These are phyloP conservation scores for Scaeva pyrastri DNA, from an alignment of 2,888 invertebrate species.

Conservation along the genomic window DNA sequence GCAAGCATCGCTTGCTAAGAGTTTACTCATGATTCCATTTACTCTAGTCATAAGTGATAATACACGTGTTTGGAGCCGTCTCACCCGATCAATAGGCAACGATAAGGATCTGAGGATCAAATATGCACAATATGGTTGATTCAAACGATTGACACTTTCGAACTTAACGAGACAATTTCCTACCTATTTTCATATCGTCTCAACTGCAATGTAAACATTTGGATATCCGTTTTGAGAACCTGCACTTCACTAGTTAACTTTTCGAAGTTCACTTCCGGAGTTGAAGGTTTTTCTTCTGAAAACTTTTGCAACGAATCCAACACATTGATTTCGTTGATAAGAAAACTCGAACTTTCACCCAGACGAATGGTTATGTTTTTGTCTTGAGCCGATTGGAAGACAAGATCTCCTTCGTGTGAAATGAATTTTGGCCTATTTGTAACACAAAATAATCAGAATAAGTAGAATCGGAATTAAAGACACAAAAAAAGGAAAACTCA, in stretches of 20 bases:
- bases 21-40: constrained; percentile 59
- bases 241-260: constrained; percentile 77
- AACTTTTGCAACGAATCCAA: constrained; percentile 79
- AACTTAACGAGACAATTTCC: not conserved
- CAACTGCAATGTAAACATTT: constrained; percentile 74
- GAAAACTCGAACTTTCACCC: constrained; percentile 88
- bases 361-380: constrained; percentile 91
- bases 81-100: constrained; percentile 56
- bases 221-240: constrained; percentile 76
- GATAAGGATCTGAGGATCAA: constrained; percentile 27
- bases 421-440: constrained; percentile 77
- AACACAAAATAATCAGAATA: not conserved
- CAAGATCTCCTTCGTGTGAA: constrained; percentile 90
- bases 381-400: constrained; percentile 89
- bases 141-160: not conserved
- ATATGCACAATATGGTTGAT: too few relatives aligned
- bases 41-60: constrained; percentile 68
- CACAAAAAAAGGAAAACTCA: constrained; percentile 30
- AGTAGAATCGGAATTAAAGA: not conserved
- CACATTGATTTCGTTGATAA: constrained; percentile 89
- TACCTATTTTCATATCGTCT: constrained; percentile 74
- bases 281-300: not conserved
- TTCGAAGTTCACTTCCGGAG: constrained; percentile 41
- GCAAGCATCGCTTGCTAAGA: constrained; percentile 78
- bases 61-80: constrained; percentile 77